Base-by-base conservation (phyloP, 37 sponge, comb jelly and placozoan genomes). In the Haliclona indistincta region DNA sequence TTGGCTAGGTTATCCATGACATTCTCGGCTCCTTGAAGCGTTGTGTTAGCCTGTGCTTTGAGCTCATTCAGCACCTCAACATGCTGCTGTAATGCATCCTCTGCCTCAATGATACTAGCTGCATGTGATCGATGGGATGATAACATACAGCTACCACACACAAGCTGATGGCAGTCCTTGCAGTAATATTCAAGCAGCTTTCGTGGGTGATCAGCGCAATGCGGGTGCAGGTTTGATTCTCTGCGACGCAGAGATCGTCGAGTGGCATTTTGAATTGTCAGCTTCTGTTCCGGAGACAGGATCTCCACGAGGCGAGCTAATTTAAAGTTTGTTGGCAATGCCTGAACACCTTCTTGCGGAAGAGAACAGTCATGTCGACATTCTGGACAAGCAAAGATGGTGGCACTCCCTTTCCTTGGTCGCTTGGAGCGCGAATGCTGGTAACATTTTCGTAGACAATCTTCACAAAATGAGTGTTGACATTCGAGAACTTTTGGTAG, bases 151-250 rank as follows among this genome's bases (percentile, higher is more conserved):
- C 66, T 43, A 3, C 68, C 56, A 67, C 83, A 82, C 45, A 67
- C 70, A n/a, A 82, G 34, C 13, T 1, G n/a, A 0, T 54, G 3
- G 36, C 83, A 82, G 0, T 42, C 33, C 0, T 38, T 61, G 43
- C 83, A 82, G 68, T 55, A 82, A 56, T 71, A 82, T n/a, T 82
- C 83, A 43, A 74, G 61, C 23, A 43, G 45, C 45, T 67, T 74
- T 6, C 65, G 35, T 1, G 15, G 35, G 38, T 82, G 83, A 5
- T 22, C 5, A 2, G 35, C 8, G 40, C 83, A 82, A 10, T 26
- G n/a, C 4, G 39, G 64, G 15, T 23, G 15, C n/a, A 40, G 17
- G 36, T 1, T 60, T 4, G 25, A 26, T 8, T 11, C 8, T 23
- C 29, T 23, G 25, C 19, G 45, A 68, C 20, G 19, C 3, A 53